Evolutionary conservation across 2,113 vertebrate genomes (phyloP), one percentile per base, ranked within the genome.

Genomic region (Aphyosemion australe): DNA sequence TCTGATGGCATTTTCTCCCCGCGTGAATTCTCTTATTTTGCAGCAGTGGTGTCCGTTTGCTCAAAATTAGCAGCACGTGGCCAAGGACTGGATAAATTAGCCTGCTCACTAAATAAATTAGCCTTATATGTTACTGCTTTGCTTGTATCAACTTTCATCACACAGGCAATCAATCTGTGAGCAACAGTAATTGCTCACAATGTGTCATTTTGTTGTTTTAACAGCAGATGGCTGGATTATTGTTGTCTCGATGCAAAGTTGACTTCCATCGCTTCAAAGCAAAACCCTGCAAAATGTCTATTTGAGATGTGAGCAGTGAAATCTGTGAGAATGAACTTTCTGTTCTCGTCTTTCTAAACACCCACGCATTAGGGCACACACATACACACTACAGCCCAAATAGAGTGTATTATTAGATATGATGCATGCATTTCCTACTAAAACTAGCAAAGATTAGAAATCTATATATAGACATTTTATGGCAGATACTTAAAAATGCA

Each of bases 111-210:
- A 2, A 21, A 60, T 45, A 19, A 64, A 75, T 80, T 34, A 57
- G 15, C n/a, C 13, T 1, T 0, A 43, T 37, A 34, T 64, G 48
- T 59, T 53, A 8, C 26, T 63, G 60, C 61, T 32, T 50, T 42
- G 8, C 65, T 46, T 12, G 37, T 52, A 67, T 73, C 72, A 70
- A 72, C 41, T 65, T 73, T 63, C 9, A 82, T 83, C 64, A 69
- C 57, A 41, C 58, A 77, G 34, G 57, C 74, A 85, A 73, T 86
- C 69, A 31, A 63, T 86, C 65, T 55, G 42, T 20, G 1, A 31
- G 51, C 43, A 16, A 39, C n/a, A 21, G 63, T 47, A 82, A 67
- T 82, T 78, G 63, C 48, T 46, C 0, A 0, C 19, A 78, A 75
- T 52, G 37, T 32, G 26, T 63, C 58, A 57, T 69, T 46, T 51